Conservation (phyloP, 2,113 vertebrate genomes). For the Opisthocomus hoazin region DNA sequence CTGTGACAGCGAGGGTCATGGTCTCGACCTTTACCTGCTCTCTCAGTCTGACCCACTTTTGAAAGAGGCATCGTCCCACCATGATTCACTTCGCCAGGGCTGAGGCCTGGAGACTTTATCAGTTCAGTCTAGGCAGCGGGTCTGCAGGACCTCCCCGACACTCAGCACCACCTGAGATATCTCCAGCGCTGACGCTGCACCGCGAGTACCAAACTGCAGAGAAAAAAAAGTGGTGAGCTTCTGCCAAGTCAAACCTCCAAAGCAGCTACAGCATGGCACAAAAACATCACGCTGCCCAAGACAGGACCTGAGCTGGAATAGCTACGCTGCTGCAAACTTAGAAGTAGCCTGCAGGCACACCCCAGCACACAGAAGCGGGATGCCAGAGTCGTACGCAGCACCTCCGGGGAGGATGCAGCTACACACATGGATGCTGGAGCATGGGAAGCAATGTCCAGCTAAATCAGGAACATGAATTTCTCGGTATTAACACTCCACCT, state of each 20-base stretch:
- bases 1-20: fast-evolving
- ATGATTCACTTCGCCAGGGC: not conserved
- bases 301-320: not conserved
- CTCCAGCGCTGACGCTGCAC: fast-evolving
- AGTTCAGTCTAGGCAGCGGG: not conserved
- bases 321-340: not conserved
- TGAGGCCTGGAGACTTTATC: not conserved
- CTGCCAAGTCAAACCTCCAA: not conserved
- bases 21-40: not conserved
- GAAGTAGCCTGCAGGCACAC: not conserved
- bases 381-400: fast-evolving
- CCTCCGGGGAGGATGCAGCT: not conserved
- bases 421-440: not conserved
- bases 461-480: not conserved
- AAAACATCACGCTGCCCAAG: not conserved
- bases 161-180: not conserved
- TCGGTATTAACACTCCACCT: not conserved
- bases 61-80: not conserved
- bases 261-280: not conserved
- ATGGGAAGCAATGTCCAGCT: not conserved
- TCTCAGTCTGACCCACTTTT: not conserved
- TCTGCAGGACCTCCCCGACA: not conserved
- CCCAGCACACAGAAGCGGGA: fast-evolving
- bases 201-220: not conserved
- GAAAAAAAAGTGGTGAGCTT: not conserved